Evolutionary conservation across 1,140 invertebrate species (phyloP), one percentile per base, ranked within the genome.

Genomic region (Schlechtendalia chinensis): DNA sequence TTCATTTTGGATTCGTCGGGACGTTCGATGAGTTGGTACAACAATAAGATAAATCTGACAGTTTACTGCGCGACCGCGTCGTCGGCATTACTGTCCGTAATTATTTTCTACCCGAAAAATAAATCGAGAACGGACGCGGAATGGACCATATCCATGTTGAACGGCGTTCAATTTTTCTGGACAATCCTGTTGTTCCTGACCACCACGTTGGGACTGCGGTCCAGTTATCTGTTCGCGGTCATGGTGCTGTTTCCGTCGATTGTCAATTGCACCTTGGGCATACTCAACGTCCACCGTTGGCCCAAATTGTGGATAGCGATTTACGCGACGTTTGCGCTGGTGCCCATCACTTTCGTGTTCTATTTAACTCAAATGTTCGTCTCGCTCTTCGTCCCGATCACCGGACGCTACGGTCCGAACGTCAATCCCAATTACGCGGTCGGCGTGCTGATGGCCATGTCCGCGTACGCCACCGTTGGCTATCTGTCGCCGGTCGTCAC

Each of bases 11-110:
- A 79, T 12, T 16, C 3, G 8, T 10, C 12, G 19, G 56, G 39
- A 17, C 11, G 22, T 27, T 79, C 75, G 12, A 79, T 79, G 75
- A 79, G 75, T 29, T 79, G 75, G 75, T 79, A 79, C n/a, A 29
- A 3, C 22, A 61, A 79, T 19, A 19, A n/a, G 12, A 29, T 19
- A 0, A 79, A 79, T 12, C 16, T 79, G 22, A 27, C 32, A 1
- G 3, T 79, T 6, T 79, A 79, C 19, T 79, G 19, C 22, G 75
- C 58, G 0, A 63, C 56, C 2, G 54, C 75, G 10, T 19, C 75
- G 1, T 79, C 27, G 56, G 27, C 75, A 6, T 19, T 63, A 29
- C 3, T 79, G 58, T 50, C 24, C 22, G 39, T 63, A 17, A 16
- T 29, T 0, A 32, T 19, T n/a, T 27, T 63, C 29, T 29, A 45